These are phyloP conservation scores for Gobio gobio DNA, from an alignment of 2,113 vertebrate genomes.

Conservation along the genomic window DNA sequence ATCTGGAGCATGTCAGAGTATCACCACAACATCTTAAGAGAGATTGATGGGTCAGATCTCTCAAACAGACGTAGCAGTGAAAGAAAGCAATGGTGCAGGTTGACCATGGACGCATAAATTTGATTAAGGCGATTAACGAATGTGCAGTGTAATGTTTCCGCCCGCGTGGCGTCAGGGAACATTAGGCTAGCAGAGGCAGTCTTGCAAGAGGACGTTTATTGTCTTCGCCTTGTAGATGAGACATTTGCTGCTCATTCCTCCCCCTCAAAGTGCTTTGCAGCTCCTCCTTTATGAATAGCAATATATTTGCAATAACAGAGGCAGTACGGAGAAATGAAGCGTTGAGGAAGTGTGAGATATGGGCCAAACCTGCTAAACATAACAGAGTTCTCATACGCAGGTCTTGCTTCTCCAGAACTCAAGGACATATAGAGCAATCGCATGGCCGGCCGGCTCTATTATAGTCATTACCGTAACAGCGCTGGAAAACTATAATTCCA, in stretches of 20 bases:
- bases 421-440: not conserved
- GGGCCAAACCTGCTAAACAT: not conserved
- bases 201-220: constrained; percentile 47
- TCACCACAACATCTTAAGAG: constrained; percentile 5
- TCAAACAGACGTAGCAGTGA: not conserved
- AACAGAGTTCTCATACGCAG: not conserved
- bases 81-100: constrained; percentile 30
- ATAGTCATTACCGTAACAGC: not conserved
- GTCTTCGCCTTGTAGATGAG: constrained; percentile 22
- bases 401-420: not conserved
- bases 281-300: constrained; percentile 26
- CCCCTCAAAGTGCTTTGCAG: constrained; percentile 9
- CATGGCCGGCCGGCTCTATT: not conserved
- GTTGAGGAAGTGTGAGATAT: not conserved
- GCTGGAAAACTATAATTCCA: not conserved
- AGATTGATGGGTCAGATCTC: constrained; percentile 14
- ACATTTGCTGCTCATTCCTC: constrained; percentile 36
- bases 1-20: constrained; percentile 44
- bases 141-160: constrained; percentile 42
- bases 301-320: constrained; percentile 35
- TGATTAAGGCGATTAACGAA: constrained; percentile 54
- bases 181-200: constrained; percentile 42
- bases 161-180: constrained; percentile 36
- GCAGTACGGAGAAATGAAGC: constrained; percentile 6
- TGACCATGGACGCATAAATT: constrained; percentile 39